Evolutionary conservation across 2,888 invertebrate species (phyloP).

Genomic region (Lasioglossum morio): DNA sequence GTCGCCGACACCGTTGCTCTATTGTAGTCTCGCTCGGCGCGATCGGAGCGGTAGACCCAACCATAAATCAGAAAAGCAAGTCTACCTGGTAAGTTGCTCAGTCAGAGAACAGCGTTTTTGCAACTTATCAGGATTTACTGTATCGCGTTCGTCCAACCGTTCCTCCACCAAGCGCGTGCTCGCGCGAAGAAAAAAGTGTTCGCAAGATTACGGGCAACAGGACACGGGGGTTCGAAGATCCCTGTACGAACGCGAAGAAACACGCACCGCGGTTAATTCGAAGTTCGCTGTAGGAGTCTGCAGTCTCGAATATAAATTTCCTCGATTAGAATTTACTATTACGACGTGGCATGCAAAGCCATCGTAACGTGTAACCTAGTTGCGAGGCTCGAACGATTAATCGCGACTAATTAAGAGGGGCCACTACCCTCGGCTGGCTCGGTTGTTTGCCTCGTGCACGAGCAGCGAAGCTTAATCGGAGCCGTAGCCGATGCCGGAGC

Average conservation of each 20-base stretch:
- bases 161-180: neutral
- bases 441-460: slow-evolving; percentile 33
- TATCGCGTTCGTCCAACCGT: neutral
- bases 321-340: slow-evolving; percentile 50
- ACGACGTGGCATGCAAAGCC: slow-evolving; percentile 56
- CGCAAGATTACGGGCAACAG: neutral
- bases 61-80: too few species aligned
- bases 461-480: slow-evolving; percentile 60
- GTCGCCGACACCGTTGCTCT: too few species aligned
- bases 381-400: slow-evolving; percentile 63
- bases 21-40: too few species aligned
- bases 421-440: slow-evolving; percentile 25
- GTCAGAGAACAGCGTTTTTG: too few species aligned
- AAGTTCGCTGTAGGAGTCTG: slow-evolving; percentile 10
- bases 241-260: neutral
- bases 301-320: slow-evolving; percentile 40
- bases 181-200: neutral
- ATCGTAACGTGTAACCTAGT: slow-evolving; percentile 67
- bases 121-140: too few species aligned
- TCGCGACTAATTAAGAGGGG: slow-evolving; percentile 67
- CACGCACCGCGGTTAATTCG: neutral
- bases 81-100: too few species aligned
- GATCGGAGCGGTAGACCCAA: too few species aligned
- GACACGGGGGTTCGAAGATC: neutral
- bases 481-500: slow-evolving; percentile 22